Base-by-base conservation (phyloP, 2,113 vertebrate genomes). In the Pelobates fuscus region DNA sequence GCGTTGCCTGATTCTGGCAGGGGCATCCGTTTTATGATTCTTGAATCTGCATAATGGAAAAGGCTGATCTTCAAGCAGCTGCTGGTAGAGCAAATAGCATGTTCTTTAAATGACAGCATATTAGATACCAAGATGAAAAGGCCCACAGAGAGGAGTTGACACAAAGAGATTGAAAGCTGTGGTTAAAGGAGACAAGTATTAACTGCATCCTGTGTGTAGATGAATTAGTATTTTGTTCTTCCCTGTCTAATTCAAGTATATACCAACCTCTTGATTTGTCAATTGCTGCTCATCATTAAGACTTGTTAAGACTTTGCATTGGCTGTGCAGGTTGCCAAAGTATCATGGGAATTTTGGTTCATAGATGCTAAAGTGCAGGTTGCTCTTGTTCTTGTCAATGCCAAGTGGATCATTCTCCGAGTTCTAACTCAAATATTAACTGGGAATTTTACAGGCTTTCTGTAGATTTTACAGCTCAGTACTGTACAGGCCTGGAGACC, bases 51-150 rank as follows among this genome's bases (percentile, higher is more conserved):
- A 44, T 72, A 72, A 72, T 72, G 41, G 70, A 62, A 58, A 72
- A 72, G 70, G 70, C 52, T 30, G 61, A 62, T 63, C 25, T 63
- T 52, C 24, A 46, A 37, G 59, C 43, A 11, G 60, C 21, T 27
- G 32, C 43, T 25, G 21, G 20, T 52, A 63, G 70, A 27, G 27
- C 29, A n/a, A 52, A 41, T 63, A 63, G 43, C 70, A 24, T 72
- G 43, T 46, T 72, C 44, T 32, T 43, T 25, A 61, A 71, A 46
- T 71, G 69, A 71, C 69, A 71, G 69, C 32, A n/a, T 71, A 71
- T 71, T 62, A 71, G 69, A 43, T 29, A 61, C 69, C 29, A 27
- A 54, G 70, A 63, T 54, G 61, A 63, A 72, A 58, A 52, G 59
- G 70, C 49, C 59, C 44, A 44, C 8, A 43, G 59, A 63, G 70